Base-by-base conservation (phyloP, 2,888 invertebrate species). In the Arrhopalites spinosus region DNA sequence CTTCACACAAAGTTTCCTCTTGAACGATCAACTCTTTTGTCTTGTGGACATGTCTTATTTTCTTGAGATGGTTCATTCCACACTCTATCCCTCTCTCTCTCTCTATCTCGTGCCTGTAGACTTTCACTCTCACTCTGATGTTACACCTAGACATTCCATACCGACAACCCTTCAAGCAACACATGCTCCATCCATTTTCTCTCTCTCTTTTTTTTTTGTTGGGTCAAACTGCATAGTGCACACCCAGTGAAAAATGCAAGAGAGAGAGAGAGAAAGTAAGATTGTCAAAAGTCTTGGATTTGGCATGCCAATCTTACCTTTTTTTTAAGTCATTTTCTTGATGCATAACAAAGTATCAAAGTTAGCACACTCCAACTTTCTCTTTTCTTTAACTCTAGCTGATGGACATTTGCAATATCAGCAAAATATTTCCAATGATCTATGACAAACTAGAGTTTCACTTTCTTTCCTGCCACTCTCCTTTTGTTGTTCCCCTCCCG, bases 371-470 rank as follows among this genome's bases (percentile, higher is more conserved):
- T 36, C 36, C 36, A 36, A 36, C 36, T 36, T 11, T 36, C 36
- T 36, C 36, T 36, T 11, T n/a, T 36, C 36, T 36, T 36, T 11
- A 36, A 7, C 36, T 36, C 36, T n/a, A n/a, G 66, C 8, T 43
- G 43, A 66, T n/a, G 66, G 66, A 67, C 66, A 67, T 69, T 43
- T 30, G 76, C 76, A 64, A 63, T 61, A 73, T 73, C 76, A 77
- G 76, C 76, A 70, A n/a, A n/a, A 73, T 69, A 73, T 61, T 73
- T 69, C 73, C 56, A 77, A 73, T 73, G 69, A 77, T 77, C 76
- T 71, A 77, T 50, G 68, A 73, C 64, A 66, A 56, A 67, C 70
- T 69, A 50, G 43, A 73, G 5, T 36, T 36, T 73, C 76, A 69
- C 76, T 73, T 73, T 73, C 25, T 36, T 47, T 30, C 68, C n/a